Evolutionary conservation across 2,113 vertebrate species (phyloP).

Genomic region (Struthidea cinerea): DNA sequence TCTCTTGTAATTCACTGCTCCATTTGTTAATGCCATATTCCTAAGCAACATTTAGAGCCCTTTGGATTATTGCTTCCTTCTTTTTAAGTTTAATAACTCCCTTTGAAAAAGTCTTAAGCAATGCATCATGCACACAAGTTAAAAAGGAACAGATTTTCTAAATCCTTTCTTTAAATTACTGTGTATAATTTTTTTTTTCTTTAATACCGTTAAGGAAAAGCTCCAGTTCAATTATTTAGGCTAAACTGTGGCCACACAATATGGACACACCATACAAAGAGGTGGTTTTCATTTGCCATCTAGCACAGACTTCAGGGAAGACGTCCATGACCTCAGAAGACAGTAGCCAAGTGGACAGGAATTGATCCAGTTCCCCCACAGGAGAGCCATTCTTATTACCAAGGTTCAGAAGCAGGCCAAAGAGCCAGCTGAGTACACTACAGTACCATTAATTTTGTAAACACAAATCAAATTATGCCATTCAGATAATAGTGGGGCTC

Average conservation of each 20-base stretch:
- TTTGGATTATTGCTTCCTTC: not conserved
- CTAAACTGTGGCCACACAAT: not conserved
- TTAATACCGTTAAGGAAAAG: not conserved
- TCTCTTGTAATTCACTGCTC: not conserved
- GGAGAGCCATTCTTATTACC: not conserved
- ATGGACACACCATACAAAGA: not conserved
- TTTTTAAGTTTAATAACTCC: not conserved
- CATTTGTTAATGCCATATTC: not conserved
- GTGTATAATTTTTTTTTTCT: not conserved
- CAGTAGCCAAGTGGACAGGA: not conserved
- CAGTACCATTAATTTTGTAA: not conserved
- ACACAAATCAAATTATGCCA: not conserved
- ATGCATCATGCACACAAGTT: not conserved
- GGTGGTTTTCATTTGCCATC: not conserved
- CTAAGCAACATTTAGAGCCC: not conserved
- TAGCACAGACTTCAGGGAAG: not conserved
- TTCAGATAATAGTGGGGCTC: not conserved
- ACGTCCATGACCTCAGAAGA: not conserved
- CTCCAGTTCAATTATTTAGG: not conserved
- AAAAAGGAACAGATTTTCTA: not conserved
- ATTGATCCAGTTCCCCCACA: not conserved
- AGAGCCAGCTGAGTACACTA: not conserved
- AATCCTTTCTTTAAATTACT: not conserved
- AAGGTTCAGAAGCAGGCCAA: not conserved
- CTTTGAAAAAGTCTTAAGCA: not conserved